Evolutionary conservation across 2,113 vertebrate genomes (phyloP), one percentile per base, ranked within the genome.

Genomic region (Sprattus sprattus): DNA sequence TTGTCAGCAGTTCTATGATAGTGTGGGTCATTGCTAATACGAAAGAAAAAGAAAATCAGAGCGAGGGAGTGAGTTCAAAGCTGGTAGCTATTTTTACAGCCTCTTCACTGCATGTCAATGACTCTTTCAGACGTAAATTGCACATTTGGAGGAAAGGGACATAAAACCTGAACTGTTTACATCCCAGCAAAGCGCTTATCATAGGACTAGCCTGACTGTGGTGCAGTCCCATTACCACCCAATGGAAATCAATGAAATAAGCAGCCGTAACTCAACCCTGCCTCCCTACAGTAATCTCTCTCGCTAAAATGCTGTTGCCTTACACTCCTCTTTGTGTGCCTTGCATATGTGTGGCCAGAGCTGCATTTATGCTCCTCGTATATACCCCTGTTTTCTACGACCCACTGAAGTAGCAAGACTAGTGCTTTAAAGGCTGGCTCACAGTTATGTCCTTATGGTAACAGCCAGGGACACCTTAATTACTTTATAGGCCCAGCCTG

Each of bases 301-400:
- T 60, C 28, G 25, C 44, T 57, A 10, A 28, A 67, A 46, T 0
- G 80, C 67, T 22, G 45, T 81, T 81, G 82, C 54, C 8, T 83
- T 7, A 67, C 32, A 32, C n/a, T 16, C 32, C 54, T 39, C 32
- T 13, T 71, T 83, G 78, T 82, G 45, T 88, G 60, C 25, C 20
- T 32, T 78, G 16, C 32, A 78, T 16, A 78, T 15, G 28, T 52
- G 67, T 54, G 8, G 50, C 80, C 44, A n/a, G 18, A 28, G 32
- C 80, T 46, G 25, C 83, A 45, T 81, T 83, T 22, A 84, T 6
- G 25, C 20, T 81, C 9, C 64, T 81, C 60, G 82, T 84, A 85
- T 87, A 85, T 87, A 88, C 85, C 82, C 75, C 13, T n/a, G 28
- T 16, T 85, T 82, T 83, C 86, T 45, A 78, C 71, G 20, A 78